A percentile compares a stretch with the other conserved stretches of the same genome.
Conservation (phyloP, 2,888 invertebrate genomes). For the Orthosia gracilis region DNA sequence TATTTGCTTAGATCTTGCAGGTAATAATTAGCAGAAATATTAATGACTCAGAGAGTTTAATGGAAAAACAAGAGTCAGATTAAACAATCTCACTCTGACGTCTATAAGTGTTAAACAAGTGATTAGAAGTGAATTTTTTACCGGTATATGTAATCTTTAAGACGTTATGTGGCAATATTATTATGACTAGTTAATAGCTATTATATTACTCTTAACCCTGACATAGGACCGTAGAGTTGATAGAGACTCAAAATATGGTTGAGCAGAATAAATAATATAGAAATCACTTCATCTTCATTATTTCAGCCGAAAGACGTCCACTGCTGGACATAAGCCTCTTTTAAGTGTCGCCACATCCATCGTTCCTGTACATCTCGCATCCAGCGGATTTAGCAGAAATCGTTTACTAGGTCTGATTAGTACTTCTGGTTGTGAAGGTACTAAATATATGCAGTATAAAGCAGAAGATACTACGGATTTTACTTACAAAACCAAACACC, state of each 20-base stretch:
- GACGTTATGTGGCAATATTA: not conserved
- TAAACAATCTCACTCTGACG: constrained; percentile 40
- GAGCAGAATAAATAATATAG: too few relatives aligned
- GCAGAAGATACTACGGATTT: not conserved
- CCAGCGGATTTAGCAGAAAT: too few relatives aligned
- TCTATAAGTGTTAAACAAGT: constrained; percentile 23
- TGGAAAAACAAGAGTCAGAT: constrained; percentile 29
- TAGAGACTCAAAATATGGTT: too few relatives aligned
- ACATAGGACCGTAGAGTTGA: too few relatives aligned
- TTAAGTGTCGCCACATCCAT: too few relatives aligned
- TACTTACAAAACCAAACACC: not conserved
- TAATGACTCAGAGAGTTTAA: constrained; percentile 42
- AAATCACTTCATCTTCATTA: too few relatives aligned
- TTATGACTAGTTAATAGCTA: not conserved
- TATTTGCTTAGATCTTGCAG: constrained; percentile 40
- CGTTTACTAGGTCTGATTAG: not conserved
- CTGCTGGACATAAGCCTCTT: too few relatives aligned
- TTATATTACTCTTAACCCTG: not conserved
- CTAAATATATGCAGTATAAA: not conserved
- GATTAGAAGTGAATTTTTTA: constrained; percentile 23
- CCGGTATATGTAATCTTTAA: constrained; percentile 7
- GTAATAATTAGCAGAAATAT: constrained; percentile 53
- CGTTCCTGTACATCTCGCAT: too few relatives aligned
- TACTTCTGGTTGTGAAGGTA: not conserved
- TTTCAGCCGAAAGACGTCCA: too few relatives aligned